Evolutionary conservation across 1,140 invertebrate species (phyloP), one percentile per base, ranked within the genome.

Genomic region (Aphelenchoides fujianensis): DNA sequence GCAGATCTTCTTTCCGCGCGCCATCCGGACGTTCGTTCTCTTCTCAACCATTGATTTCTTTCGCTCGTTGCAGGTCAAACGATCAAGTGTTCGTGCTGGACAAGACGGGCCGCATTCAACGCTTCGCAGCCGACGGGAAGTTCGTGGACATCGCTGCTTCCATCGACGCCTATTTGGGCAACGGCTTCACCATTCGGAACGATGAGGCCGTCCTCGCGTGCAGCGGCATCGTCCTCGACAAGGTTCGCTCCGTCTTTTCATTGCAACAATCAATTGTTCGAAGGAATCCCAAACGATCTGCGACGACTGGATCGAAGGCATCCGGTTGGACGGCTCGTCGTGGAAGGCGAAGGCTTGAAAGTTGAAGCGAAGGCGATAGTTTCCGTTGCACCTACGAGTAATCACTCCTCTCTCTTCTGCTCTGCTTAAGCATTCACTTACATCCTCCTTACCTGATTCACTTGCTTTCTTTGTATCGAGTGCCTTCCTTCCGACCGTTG

Each of bases 141-240:
- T 80, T 77, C 32, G 16, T 76, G 12, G 80, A 71, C 19, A 30
- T 80, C 2, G 57, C 72, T 1, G 80, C 80, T 2, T n/a, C 69
- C 64, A 82, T 83, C 35, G 81, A 83, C 53, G 73, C 80, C 37
- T 83, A 84, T 70, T 57, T 83, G 16, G 83, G 75, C 1, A 85
- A 83, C 64, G 81, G 78, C 2, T 84, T 83, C 63, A 64, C 66
- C n/a, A 59, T 83, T 16, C 64, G 57, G 63, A 67, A 55, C 35
- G 70, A 75, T 30, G 71, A 82, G 37, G 81, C 81, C 31, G 41
- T 83, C 12, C 74, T 83, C 64, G 78, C 71, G 27, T 75, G 84
- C 61, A 81, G 70, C 41, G 81, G 81, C 32, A 72, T 84, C 61
- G 83, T 83, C 16, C 34, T 66, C 9, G 78, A 77, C 63, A 61